A percentile compares a stretch with the other conserved stretches of the same genome.
Conservation (phyloP, 2,888 invertebrate genomes). For the Callyntrura sp. region DNA sequence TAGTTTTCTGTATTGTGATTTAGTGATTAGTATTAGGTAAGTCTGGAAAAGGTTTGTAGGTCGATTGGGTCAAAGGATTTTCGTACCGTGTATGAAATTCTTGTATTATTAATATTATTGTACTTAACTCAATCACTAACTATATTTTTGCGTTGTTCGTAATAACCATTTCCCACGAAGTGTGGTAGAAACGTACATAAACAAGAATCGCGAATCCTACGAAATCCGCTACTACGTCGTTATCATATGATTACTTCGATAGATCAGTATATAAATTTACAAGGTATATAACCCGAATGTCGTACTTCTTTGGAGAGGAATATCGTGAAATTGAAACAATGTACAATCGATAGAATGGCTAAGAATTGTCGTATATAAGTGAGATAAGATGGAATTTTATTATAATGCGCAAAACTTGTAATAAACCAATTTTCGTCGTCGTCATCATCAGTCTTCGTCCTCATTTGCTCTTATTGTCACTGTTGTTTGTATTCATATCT, state of each 20-base stretch:
- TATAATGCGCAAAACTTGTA: constrained; percentile 45
- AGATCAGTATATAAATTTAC: neutral
- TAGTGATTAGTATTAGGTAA: no score
- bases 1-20: no score
- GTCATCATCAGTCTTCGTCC: no score
- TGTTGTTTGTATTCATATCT: constrained; percentile 4
- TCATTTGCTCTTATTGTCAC: no score
- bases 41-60: neutral
- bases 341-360: constrained; percentile 29
- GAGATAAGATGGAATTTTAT: neutral
- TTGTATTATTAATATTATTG: neutral
- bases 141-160: constrained; percentile 6
- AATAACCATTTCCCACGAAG: neutral
- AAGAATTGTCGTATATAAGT: no score
- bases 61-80: neutral
- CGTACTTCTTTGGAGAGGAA: neutral
- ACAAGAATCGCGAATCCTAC: no score
- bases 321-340: constrained; percentile 32
- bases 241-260: no score
- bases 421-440: constrained; percentile 27
- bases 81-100: neutral
- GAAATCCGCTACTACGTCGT: no score
- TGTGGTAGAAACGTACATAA: neutral
- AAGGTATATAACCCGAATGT: neutral
- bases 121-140: no score